Evolutionary conservation across 2,888 invertebrate genomes (phyloP).

Genomic region (Drosophila putrida): DNA sequence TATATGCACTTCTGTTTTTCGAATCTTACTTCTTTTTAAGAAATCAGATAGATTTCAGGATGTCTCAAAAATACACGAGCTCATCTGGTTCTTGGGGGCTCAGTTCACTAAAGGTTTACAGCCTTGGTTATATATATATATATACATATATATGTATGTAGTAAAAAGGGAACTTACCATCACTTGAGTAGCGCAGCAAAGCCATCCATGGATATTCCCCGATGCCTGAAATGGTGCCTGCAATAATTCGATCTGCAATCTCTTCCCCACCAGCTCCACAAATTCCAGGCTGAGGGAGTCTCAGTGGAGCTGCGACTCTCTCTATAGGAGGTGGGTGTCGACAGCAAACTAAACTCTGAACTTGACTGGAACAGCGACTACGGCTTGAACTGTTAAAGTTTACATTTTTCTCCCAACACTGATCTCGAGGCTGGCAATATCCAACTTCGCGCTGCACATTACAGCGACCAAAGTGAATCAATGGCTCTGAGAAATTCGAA

Average conservation of each 20-base stretch:
- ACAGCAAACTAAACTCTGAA: constrained; percentile 34
- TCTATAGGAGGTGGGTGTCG: neutral
- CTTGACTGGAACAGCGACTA: constrained; percentile 19
- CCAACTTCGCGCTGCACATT: constrained; percentile 15
- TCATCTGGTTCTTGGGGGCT: too few species aligned
- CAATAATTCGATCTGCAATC: constrained; percentile 23
- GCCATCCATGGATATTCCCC: constrained; percentile 63
- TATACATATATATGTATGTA: neutral
- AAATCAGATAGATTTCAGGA: too few species aligned
- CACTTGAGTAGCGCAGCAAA: constrained; percentile 35
- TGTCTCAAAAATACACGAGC: too few species aligned
- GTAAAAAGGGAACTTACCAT: constrained; percentile 27
- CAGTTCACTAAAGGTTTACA: too few species aligned
- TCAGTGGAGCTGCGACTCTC: neutral
- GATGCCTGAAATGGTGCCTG: constrained; percentile 34
- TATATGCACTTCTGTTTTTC: too few species aligned
- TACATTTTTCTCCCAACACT: constrained; percentile 32
- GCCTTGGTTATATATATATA: too few species aligned
- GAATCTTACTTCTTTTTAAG: too few species aligned
- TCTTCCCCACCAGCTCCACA: constrained; percentile 17
- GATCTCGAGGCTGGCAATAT: constrained; percentile 23
- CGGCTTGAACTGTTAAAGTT: neutral
- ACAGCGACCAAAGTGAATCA: constrained; percentile 37
- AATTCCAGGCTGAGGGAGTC: constrained; percentile 9
- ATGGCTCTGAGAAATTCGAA: constrained; percentile 16